A percentile compares a stretch with the other conserved stretches of the same genome.
phyloP scores from a whole-genome alignment of 2,113 vertebrate genomes.

The Leuciscus idus region DNA sequence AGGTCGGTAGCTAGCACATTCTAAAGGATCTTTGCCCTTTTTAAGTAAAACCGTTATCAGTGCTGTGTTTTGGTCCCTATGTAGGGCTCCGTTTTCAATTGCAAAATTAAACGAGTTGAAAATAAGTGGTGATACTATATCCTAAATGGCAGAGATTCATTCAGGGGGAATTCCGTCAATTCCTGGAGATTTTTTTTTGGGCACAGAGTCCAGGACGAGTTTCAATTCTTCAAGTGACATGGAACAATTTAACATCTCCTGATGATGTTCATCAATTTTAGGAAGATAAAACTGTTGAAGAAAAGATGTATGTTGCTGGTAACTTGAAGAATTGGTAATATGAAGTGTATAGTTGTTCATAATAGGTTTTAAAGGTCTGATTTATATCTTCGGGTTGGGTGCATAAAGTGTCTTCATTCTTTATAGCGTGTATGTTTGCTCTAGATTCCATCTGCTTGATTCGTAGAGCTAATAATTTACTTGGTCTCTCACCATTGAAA shows the following conservation, averaged over 20 bases:
- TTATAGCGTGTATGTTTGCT: neutral
- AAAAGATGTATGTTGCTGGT: neutral
- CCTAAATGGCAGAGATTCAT: too few species aligned
- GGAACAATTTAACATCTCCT: neutral
- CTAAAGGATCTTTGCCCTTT: too few species aligned
- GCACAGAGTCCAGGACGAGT: neutral
- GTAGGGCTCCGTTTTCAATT: neutral
- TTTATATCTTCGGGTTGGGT: neutral
- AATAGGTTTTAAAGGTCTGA: neutral
- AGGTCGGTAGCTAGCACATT: too few species aligned
- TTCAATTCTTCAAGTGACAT: neutral
- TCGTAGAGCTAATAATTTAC: neutral
- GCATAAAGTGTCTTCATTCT: neutral
- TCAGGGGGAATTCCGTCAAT: too few species aligned
- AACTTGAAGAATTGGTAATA: neutral
- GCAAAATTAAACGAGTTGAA: too few species aligned
- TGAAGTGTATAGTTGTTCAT: neutral
- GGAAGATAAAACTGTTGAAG: neutral
- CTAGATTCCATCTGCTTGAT: neutral
- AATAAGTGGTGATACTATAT: too few species aligned
- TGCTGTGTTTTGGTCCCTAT: neutral
- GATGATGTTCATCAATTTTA: neutral
- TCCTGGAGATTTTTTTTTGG: too few species aligned
- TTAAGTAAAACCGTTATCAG: too few species aligned
- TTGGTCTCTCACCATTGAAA: neutral